Evolutionary conservation across 2,888 invertebrate genomes (phyloP).

Genomic region (Tuta absoluta): DNA sequence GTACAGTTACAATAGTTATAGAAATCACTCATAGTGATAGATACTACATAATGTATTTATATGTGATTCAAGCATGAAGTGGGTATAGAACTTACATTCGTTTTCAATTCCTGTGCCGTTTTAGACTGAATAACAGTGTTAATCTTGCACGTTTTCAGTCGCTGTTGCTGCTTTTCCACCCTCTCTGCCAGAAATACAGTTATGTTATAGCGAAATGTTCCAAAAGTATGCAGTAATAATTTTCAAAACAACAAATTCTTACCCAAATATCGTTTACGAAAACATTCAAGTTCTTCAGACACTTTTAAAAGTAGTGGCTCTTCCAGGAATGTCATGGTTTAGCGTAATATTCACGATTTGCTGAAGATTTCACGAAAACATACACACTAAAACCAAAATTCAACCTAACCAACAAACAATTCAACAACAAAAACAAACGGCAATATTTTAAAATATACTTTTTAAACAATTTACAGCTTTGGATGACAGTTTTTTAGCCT

Average conservation of each 20-base stretch:
- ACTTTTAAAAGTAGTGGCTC: slow-evolving; percentile 14
- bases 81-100: slow-evolving; percentile 52
- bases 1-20: too few relatives aligned
- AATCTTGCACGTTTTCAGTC: slow-evolving; percentile 58
- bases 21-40: too few relatives aligned
- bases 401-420: too few relatives aligned
- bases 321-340: slow-evolving; percentile 5
- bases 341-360: not conserved
- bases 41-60: too few relatives aligned
- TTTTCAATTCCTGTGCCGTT: slow-evolving; percentile 58
- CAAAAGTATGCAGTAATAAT: not conserved
- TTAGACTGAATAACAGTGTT: slow-evolving; percentile 61
- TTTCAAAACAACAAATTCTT: not conserved
- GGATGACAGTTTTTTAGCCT: not conserved
- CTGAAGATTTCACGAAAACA: not conserved
- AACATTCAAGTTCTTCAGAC: slow-evolving; percentile 3
- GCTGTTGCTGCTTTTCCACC: slow-evolving; percentile 57
- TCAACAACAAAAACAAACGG: not conserved
- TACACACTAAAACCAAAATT: not conserved
- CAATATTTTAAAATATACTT: not conserved
- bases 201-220: not conserved
- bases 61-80: not conserved
- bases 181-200: slow-evolving; percentile 50
- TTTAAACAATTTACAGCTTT: not conserved
- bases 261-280: slow-evolving; percentile 19